Base-by-base conservation (phyloP, 2,797 vertebrate species). In the Sandelia bainsii region DNA sequence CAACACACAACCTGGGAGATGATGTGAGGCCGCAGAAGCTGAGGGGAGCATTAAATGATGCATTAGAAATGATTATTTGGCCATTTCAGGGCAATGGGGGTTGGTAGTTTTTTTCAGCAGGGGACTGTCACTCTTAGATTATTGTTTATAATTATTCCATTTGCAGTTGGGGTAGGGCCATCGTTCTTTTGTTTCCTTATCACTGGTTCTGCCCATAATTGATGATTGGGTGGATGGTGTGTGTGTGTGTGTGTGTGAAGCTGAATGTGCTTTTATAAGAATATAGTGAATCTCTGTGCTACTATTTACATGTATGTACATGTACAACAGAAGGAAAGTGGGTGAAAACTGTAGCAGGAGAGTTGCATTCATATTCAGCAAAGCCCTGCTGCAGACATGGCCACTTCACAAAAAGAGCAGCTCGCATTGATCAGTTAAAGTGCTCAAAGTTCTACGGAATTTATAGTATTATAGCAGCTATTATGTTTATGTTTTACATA, bases 41-140 rank as follows among this genome's bases (percentile, higher is more conserved):
- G 78, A 72, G 44, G 66, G 62, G 20, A 69, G 29, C 52, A 50
- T 82, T 82, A 87, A 88, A 77, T 72, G 57, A 80, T 86, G 82
- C 79, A 83, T 93, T 85, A 81, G 66, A 68, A 81, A 84, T 88
- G 29, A 82, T 88, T 81, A 84, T 85, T 80, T 81, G 56, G 39
- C 77, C 51, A 52, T 81, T 86, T 85, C 75, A 57, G 49, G 49
- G 42, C 69, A 71, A 76, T 60, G 68, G 85, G 81, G 48, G 50
- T 65, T 13, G 20, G 25, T 39, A 34, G 53, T 34, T 77, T 69
- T 69, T 34, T 64, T 6, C 54, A 52, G 44, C 57, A 60, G 68
- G 69, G 57, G 48, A 60, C 72, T 69, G 67, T 79, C 71, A 60
- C 57, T 80, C 60, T 69, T 10, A 59, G 53, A 78, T 85, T 59